Conservation (phyloP, 2,797 vertebrate genomes). For the Podargus strigoides region DNA sequence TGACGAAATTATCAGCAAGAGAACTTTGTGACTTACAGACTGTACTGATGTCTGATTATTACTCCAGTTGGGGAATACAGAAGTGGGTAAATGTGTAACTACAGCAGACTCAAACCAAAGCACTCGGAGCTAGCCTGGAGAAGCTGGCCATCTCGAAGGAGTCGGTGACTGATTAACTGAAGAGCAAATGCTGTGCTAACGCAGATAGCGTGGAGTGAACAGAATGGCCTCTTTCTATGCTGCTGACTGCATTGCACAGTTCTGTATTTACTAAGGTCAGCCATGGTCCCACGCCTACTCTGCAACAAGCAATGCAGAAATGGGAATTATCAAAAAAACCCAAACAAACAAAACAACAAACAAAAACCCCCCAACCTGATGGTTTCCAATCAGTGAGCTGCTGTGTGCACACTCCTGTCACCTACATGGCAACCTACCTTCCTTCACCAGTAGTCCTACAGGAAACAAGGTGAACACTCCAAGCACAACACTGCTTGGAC, state of each 20-base stretch:
- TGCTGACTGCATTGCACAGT: neutral
- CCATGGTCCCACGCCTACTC: fast-evolving
- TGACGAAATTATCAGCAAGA: neutral
- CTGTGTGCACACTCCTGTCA: neutral
- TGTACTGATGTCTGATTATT: neutral
- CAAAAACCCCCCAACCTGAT: too few species aligned
- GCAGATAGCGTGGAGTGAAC: neutral
- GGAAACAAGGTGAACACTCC: neutral
- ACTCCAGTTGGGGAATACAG: neutral
- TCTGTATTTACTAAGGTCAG: neutral
- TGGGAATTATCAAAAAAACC: neutral
- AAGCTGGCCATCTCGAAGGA: neutral
- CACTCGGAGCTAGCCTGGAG: neutral
- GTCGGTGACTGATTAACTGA: neutral
- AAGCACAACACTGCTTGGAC: neutral
- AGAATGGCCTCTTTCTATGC: neutral
- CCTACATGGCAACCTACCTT: neutral
- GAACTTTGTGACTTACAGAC: neutral
- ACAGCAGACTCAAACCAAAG: neutral
- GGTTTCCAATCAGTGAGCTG: neutral
- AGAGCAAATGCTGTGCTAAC: neutral
- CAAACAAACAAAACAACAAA: neutral
- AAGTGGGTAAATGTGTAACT: neutral
- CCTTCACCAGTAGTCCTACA: neutral
- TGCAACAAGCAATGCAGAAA: neutral